These are phyloP conservation scores for Falco novaeseelandiae DNA, from an alignment of 2,797 vertebrate genomes.

Conservation along the genomic window DNA sequence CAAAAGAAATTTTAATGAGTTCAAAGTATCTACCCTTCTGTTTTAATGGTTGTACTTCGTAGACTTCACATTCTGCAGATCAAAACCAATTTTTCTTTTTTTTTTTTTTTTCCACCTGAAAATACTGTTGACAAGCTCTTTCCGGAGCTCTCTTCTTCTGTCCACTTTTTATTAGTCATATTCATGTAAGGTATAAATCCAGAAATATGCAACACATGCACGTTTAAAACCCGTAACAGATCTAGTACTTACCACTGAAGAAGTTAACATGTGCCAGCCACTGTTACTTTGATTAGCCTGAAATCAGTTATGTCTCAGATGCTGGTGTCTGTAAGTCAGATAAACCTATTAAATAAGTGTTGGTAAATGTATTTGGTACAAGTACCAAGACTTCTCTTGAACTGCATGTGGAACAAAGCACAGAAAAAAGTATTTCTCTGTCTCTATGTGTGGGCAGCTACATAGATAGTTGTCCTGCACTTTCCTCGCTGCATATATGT, in stretches of 20 bases:
- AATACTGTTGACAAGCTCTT: not conserved
- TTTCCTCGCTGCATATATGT: not conserved
- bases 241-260: not conserved
- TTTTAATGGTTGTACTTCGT: slow-evolving; percentile 59
- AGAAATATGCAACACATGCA: not conserved
- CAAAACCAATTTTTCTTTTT: not conserved
- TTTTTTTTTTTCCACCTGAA: not conserved
- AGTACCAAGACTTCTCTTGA: not conserved
- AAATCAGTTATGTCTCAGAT: not conserved
- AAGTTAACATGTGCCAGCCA: not conserved
- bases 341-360: not conserved
- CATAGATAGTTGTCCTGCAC: not conserved
- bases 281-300: not conserved
- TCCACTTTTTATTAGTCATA: slow-evolving; percentile 15
- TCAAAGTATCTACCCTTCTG: slow-evolving; percentile 42
- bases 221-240: not conserved
- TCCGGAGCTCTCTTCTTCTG: not conserved
- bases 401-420: not conserved
- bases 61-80: slow-evolving; percentile 47
- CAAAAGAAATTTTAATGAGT: slow-evolving; percentile 70
- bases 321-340: not conserved
- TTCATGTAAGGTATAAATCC: slow-evolving; percentile 2
- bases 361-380: not conserved
- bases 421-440: not conserved
- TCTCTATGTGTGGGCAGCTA: not conserved